Base-by-base conservation (phyloP, 2,888 invertebrate genomes). In the Rotaria socialis region DNA sequence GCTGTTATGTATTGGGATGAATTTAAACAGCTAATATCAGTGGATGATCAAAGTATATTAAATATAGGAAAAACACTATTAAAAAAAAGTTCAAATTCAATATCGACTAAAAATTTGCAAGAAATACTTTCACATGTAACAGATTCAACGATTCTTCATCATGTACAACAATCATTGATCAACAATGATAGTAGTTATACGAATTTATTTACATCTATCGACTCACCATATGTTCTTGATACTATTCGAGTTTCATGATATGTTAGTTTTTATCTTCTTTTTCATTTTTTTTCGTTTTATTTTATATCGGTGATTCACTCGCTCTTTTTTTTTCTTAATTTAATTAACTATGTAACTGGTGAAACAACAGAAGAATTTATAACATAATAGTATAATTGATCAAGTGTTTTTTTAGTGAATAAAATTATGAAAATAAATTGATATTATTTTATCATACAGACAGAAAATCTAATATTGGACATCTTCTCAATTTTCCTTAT, bases 121-220 rank as follows among this genome's bases (percentile, higher is more conserved):
- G 67, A 67, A 67, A 27, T 67, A 27, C 27, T 67, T 35, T 67
- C 35, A 27, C 16, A 19, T 35, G 19, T 67, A 67, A 67, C 11
- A 11, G 67, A 67, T 35, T 16, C 67, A 27, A 67, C 14, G 24
- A 67, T 27, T 35, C 67, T 67, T 35, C 2, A 14, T 27, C 27
- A 16, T 67, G 4, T 67, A 27, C 67, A 67, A 67, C 67, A 67
- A 67, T 14, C 16, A 6, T 67, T 67, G 35, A 35, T 16, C 2
- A 67, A 22, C 16, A 67, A 35, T 67, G 67, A 67, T 67, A 67
- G 19, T 35, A 35, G 14, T 16, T 67, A 35, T 11, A 24, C 67
- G 19, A 67, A 67, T 67, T 67, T 67, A 67, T 67, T 67, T 35
- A 67, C 67, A 27, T 27, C 67, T 35, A 67, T 67, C 16, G 67